Base-by-base conservation (phyloP, 2,113 vertebrate species). In the Proteles cristata region DNA sequence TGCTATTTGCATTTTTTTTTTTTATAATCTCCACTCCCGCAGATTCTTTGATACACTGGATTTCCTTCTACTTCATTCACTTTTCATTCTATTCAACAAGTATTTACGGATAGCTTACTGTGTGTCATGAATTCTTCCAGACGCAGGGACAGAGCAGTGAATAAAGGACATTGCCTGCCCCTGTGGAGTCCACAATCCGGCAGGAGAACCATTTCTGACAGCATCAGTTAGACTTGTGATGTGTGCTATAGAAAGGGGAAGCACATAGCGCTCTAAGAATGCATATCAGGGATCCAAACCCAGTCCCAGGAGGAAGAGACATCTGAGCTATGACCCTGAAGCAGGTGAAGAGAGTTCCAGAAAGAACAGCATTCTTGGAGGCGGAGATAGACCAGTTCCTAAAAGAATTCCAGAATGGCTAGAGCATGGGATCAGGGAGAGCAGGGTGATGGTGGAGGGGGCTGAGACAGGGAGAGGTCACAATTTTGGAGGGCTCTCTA, bases 191-290 rank as follows among this genome's bases (percentile, higher is more conserved):
- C 21, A 19, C 17, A 33, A 0, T 48, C 35, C 28, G 19, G 33
- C 5, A 16, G 31, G 23, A 23, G 92, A 86, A 39, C 17, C 35
- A 35, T 48, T 79, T 80, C 63, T 48, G 43, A 86, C 26, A 31
- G 26, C 0, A 11, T 35, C 55, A 55, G 55, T 73, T 48, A 73
- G 7, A 33, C 11, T 61, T 7, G 26, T 58, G 61, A 35, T 4
- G 4, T 19, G 8, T 45, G 15, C 33, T 71, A 39, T 2, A 25
- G 81, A 45, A 65, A 26, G 10, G 9, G 14, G 28, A 83, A 5
- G 31, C 0, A 26, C 45, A 16, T 0, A 1, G 69, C 17, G 17
- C 65, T 61, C 11, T 31, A 4, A 9, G 28, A 48, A 26, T 7
- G 9, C 26, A 83, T 76, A 73, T 53, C 28, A 33, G 76, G 31